These are phyloP conservation scores for Pelosia muscerda DNA, from an alignment of 2,888 invertebrate species.

Conservation along the genomic window DNA sequence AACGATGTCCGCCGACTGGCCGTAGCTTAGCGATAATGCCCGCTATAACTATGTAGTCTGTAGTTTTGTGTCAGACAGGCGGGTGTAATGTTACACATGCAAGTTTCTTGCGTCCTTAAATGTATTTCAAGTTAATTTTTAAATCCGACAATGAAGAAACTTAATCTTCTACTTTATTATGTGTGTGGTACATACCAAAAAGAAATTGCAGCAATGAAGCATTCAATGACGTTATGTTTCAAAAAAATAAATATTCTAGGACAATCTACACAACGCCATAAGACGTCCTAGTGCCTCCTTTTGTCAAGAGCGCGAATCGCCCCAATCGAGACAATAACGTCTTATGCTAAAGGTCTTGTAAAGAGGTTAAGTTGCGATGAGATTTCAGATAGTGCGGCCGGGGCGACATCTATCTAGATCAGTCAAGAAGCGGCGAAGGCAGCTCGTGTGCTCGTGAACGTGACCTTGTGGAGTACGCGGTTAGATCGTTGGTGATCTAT, in stretches of 20 bases:
- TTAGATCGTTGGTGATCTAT: background rate
- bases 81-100: too few relatives aligned
- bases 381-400: background rate
- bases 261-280: too few relatives aligned
- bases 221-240: too few relatives aligned
- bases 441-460: background rate
- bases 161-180: too few relatives aligned
- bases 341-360: background rate
- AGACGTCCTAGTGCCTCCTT: background rate
- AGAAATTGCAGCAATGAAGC: too few relatives aligned
- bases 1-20: background rate
- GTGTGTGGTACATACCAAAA: too few relatives aligned
- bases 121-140: too few relatives aligned
- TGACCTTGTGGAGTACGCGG: background rate
- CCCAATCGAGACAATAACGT: background rate
- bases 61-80: background rate
- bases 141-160: too few relatives aligned
- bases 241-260: too few relatives aligned
- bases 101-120: background rate
- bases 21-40: background rate
- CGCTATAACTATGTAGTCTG: background rate
- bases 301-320: background rate
- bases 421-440: background rate
- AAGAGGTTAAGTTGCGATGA: background rate
- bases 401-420: constrained; percentile 2